Conservation (phyloP, 2,888 invertebrate genomes). For the Leptogaster cylindrica region DNA sequence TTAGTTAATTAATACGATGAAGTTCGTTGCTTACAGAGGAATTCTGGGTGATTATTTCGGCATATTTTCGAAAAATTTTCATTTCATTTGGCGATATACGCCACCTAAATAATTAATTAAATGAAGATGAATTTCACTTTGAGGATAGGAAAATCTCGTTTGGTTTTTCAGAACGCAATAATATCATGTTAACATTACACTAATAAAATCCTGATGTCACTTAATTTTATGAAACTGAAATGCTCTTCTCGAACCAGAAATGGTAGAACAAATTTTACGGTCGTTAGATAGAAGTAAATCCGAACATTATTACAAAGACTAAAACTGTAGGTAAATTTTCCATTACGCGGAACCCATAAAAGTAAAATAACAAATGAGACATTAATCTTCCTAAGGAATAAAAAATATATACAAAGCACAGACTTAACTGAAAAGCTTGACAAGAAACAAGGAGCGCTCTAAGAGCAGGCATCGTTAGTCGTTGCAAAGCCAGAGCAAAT, state of each 20-base stretch:
- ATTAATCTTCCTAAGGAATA: conserved; percentile 23
- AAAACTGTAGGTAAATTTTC: conserved; percentile 7
- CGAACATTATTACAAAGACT: too few relatives aligned
- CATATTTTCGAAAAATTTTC: too few relatives aligned
- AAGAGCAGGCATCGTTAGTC: conserved; percentile 24
- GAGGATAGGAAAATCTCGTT: background rate
- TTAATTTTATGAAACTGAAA: too few relatives aligned
- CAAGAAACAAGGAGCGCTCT: conserved; percentile 17
- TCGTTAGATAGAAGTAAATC: too few relatives aligned
- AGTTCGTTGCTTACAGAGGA: too few relatives aligned
- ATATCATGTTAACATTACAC: too few relatives aligned
- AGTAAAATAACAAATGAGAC: conserved; percentile 12
- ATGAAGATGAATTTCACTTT: background rate
- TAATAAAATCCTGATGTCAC: too few relatives aligned
- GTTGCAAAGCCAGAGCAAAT: conserved; percentile 16
- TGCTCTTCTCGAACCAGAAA: too few relatives aligned
- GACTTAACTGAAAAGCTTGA: conserved; percentile 1
- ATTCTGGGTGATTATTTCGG: too few relatives aligned
- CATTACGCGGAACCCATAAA: background rate
- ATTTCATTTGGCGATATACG: too few relatives aligned
- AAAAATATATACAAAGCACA: conserved; percentile 4
- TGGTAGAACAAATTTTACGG: too few relatives aligned
- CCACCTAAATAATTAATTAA: background rate
- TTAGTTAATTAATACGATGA: conserved; percentile 20
- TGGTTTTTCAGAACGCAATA: background rate